Evolutionary conservation across 2,113 vertebrate genomes (phyloP).

Genomic region (Sclerurus mexicanus): DNA sequence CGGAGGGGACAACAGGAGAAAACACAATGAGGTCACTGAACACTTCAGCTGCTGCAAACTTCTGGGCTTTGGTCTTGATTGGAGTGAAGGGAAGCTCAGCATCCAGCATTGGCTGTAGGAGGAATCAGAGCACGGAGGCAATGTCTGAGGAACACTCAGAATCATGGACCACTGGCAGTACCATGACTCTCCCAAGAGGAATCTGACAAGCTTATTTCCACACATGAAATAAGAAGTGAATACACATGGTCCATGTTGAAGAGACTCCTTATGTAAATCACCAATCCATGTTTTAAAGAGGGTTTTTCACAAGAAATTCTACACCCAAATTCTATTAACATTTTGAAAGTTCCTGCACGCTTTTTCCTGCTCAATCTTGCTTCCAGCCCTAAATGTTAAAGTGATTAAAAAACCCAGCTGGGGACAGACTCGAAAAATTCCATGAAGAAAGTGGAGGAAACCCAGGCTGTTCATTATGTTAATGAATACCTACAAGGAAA

Average conservation of each 20-base stretch:
- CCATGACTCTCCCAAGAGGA: background rate
- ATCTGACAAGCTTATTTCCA: background rate
- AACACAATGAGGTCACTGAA: conserved; percentile 56
- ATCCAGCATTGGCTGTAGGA: background rate
- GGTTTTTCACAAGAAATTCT: background rate
- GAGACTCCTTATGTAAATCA: background rate
- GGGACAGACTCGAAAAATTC: background rate
- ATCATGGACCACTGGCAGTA: background rate
- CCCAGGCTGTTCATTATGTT: background rate
- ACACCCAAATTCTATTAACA: background rate
- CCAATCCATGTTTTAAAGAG: background rate
- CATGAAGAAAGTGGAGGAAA: background rate
- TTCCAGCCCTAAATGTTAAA: background rate
- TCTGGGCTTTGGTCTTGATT: background rate
- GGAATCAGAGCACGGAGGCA: background rate
- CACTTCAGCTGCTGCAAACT: background rate
- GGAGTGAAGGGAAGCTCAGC: conserved; percentile 47
- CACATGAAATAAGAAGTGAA: background rate
- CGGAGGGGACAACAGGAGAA: conserved; percentile 43
- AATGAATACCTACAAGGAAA: background rate
- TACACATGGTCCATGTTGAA: accelerated
- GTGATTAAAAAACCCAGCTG: background rate
- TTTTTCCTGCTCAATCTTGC: background rate
- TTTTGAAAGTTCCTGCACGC: background rate
- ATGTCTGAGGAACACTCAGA: background rate